phyloP scores from a whole-genome alignment of 2,113 vertebrate genomes.

The Callorhinus ursinus region DNA sequence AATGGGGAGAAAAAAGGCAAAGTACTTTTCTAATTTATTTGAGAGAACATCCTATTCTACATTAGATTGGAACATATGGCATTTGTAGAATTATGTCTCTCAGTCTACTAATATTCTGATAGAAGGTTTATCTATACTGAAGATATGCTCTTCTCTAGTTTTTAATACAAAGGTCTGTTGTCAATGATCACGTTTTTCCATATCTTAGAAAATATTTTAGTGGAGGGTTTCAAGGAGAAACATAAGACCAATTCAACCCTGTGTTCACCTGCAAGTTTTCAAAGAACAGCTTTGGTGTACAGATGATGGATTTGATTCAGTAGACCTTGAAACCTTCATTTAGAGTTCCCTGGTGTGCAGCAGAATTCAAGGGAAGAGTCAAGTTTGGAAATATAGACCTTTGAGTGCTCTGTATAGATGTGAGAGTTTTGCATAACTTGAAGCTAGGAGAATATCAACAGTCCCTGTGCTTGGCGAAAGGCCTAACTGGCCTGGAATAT shows the following conservation, averaged over 20 bases:
- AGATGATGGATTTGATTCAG: neutral
- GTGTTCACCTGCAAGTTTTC: neutral
- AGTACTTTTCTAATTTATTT: neutral
- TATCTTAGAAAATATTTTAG: neutral
- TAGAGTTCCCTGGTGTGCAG: neutral
- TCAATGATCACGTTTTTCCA: neutral
- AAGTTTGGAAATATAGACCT: neutral
- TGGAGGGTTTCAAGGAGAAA: neutral
- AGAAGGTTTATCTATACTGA: neutral
- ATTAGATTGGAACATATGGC: conserved; percentile 6
- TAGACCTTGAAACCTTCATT: neutral
- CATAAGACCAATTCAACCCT: neutral
- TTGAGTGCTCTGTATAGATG: neutral
- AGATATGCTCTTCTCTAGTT: neutral
- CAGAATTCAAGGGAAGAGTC: neutral
- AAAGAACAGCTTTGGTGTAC: neutral
- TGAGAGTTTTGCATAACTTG: neutral
- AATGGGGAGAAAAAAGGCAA: neutral
- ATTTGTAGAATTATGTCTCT: conserved; percentile 36
- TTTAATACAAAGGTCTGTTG: neutral
- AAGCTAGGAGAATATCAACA: neutral
- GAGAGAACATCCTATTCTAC: neutral
- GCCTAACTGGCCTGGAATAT: neutral
- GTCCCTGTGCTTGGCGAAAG: neutral
- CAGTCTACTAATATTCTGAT: conserved; percentile 27